Evolutionary conservation across 92 coral and sea anemone species (phyloP).

Genomic region (Parazoanthus atlanticus): DNA sequence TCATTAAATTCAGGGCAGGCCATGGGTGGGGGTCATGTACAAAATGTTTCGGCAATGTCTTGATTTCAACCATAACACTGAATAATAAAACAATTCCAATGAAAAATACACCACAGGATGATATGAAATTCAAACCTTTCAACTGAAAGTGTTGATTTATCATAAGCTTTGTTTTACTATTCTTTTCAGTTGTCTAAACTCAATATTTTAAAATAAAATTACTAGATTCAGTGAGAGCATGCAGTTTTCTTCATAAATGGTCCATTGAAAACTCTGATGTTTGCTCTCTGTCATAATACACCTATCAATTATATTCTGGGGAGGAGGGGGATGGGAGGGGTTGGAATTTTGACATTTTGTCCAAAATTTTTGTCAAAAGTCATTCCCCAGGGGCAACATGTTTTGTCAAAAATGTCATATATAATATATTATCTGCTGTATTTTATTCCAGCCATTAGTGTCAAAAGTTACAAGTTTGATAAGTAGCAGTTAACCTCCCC

Average conservation of each 20-base stretch:
- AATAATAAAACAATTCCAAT: constrained; percentile 31
- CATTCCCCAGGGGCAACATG: constrained; percentile 9
- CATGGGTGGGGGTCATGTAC: too few relatives aligned
- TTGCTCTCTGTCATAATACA: constrained; percentile 15
- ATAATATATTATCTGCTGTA: constrained; percentile 20
- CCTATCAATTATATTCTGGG: constrained; percentile 4
- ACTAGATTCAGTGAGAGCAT: constrained; percentile 20
- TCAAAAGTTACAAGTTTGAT: constrained; percentile 7
- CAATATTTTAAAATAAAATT: constrained; percentile 16
- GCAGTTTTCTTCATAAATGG: constrained; percentile 36
- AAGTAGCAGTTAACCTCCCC: neutral
- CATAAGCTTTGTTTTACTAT: neutral
- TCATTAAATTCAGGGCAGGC: too few relatives aligned
- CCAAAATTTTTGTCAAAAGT: constrained; percentile 24
- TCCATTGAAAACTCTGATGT: neutral
- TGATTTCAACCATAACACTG: constrained; percentile 28
- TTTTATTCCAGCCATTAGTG: constrained; percentile 22
- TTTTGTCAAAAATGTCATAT: constrained; percentile 29
- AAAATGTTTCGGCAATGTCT: constrained; percentile 17
- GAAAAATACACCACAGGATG: neutral
- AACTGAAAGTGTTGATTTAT: constrained; percentile 23
- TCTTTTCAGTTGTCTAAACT: constrained; percentile 23
- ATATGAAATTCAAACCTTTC: constrained; percentile 15
- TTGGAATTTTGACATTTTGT: constrained; percentile 28
- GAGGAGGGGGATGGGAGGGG: constrained; percentile 26